Conservation (phyloP, 1,140 invertebrate genomes). For the Cotesia glomerata region DNA sequence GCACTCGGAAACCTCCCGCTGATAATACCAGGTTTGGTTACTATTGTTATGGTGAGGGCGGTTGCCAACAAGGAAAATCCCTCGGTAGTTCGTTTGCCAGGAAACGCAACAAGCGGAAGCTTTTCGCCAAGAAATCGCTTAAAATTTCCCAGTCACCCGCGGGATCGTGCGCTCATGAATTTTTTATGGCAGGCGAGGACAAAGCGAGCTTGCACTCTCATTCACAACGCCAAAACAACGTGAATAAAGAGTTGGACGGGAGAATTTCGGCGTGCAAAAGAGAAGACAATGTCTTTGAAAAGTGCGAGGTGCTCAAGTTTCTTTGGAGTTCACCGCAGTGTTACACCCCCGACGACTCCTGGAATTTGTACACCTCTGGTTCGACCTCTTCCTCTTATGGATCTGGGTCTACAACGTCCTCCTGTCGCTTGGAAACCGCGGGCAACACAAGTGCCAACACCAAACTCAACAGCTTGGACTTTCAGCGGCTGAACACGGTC, state of each 20-base stretch:
- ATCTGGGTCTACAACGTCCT: no score
- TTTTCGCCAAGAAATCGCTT: slow-evolving; percentile 21
- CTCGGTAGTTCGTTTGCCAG: slow-evolving; percentile 4
- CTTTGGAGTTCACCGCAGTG: slow-evolving; percentile 48
- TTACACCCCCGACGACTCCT: slow-evolving; percentile 36
- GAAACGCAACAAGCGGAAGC: slow-evolving; percentile 40
- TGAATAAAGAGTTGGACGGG: no score
- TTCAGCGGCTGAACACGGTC: slow-evolving; percentile 56
- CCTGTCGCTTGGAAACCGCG: slow-evolving; percentile 12
- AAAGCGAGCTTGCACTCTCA: not conserved
- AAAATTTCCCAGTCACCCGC: slow-evolving; percentile 1
- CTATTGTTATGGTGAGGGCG: not conserved
- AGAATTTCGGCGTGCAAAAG: not conserved
- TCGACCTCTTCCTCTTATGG: no score
- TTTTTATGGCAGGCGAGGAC: not conserved
- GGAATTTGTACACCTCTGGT: slow-evolving; percentile 23
- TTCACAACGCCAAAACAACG: not conserved
- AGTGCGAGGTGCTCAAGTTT: slow-evolving; percentile 44
- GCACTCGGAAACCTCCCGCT: not conserved
- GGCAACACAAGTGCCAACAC: slow-evolving; percentile 26
- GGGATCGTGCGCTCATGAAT: slow-evolving; percentile 6
- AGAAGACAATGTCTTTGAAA: not conserved
- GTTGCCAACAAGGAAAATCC: slow-evolving; percentile 30
- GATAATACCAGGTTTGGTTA: no score
- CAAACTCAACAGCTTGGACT: slow-evolving; percentile 53